phyloP scores from a whole-genome alignment of 1,140 invertebrate genomes.

The Cherax destructor region DNA sequence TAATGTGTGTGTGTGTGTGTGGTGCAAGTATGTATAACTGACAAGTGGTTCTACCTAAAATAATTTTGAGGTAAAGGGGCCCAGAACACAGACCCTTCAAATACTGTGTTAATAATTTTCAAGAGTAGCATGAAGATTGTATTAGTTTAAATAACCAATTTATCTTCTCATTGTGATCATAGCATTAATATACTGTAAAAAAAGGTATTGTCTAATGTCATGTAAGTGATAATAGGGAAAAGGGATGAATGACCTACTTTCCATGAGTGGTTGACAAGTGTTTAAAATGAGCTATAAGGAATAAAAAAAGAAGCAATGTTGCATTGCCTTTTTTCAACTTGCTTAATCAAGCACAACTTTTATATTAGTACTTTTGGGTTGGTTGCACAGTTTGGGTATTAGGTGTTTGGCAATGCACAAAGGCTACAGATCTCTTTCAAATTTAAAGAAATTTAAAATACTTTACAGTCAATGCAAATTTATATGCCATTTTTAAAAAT shows the following conservation, averaged over 20 bases:
- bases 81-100: slow-evolving; percentile 16
- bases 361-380: slow-evolving; percentile 43
- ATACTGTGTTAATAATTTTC: slow-evolving; percentile 43
- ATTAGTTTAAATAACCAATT: slow-evolving; percentile 45
- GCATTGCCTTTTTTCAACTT: slow-evolving; percentile 16
- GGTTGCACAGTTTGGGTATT: slow-evolving; percentile 42
- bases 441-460: background rate
- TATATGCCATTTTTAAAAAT: background rate
- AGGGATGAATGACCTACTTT: background rate
- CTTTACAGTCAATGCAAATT: background rate
- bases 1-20: slow-evolving; percentile 24
- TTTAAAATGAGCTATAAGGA: background rate
- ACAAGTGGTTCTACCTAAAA: slow-evolving; percentile 14
- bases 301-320: background rate
- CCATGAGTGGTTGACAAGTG: background rate
- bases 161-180: slow-evolving; percentile 63
- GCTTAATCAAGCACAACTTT: slow-evolving; percentile 43
- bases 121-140: slow-evolving; percentile 52
- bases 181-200: slow-evolving; percentile 53
- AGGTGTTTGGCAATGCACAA: slow-evolving; percentile 30
- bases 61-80: background rate
- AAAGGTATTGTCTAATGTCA: slow-evolving; percentile 31
- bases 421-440: background rate
- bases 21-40: slow-evolving; percentile 9
- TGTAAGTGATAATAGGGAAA: slow-evolving; percentile 60